These are phyloP conservation scores for Calcarius lapponicus DNA, from an alignment of 2,797 vertebrate species.

Conservation along the genomic window DNA sequence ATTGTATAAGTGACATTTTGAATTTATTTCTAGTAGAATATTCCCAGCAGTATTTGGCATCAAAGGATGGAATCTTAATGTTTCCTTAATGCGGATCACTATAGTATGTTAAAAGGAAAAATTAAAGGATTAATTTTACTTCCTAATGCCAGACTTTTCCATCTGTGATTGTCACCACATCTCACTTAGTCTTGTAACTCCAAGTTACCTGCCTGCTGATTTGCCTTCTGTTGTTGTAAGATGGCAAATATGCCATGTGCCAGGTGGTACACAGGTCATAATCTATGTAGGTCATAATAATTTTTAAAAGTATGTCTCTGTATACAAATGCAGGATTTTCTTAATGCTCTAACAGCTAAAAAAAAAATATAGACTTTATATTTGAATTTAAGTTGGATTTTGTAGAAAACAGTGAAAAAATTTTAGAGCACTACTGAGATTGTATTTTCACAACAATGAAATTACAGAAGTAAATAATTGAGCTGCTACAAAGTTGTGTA, in stretches of 20 bases:
- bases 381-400: not conserved
- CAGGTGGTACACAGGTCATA: constrained; percentile 41
- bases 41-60: constrained; percentile 34
- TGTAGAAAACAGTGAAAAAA: not conserved
- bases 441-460: too few species aligned
- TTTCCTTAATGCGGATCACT: constrained; percentile 1
- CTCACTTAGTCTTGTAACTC: constrained; percentile 42
- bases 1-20: not conserved
- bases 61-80: constrained; percentile 40
- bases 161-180: constrained; percentile 54
- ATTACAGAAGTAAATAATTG: too few species aligned
- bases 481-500: not conserved
- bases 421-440: not conserved
- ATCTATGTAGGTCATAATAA: constrained; percentile 22
- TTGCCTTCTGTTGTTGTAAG: constrained; percentile 66
- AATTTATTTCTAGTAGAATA: constrained; percentile 30
- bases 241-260: constrained; percentile 52
- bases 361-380: not conserved
- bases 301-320: not conserved
- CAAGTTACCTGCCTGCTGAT: constrained; percentile 60
- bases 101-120: not conserved
- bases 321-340: not conserved
- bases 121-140: constrained; percentile 32
- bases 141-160: constrained; percentile 46
- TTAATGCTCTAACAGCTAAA: not conserved